Base-by-base conservation (phyloP, 2,113 vertebrate genomes). In the Sakesphorus luctuosus region DNA sequence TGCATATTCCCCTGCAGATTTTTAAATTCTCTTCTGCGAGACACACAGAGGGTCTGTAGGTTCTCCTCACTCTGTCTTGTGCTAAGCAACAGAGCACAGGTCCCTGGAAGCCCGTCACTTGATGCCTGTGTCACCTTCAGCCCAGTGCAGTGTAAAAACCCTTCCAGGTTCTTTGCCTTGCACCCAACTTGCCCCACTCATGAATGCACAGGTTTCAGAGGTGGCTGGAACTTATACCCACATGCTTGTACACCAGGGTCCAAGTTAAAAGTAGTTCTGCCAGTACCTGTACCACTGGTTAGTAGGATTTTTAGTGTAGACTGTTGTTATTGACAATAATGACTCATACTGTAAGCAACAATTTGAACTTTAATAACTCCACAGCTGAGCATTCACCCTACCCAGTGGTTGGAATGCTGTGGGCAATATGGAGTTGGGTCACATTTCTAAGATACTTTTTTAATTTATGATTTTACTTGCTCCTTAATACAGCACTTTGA, bases 191-290 rank as follows among this genome's bases (percentile, higher is more conserved):
- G 33, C 44, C 15, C 26, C 15, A 7, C 16, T 26, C 7, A 5
- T 7, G 36, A 29, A 9, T 29, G 25, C 21, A 7, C 14, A 38
- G 21, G 15, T 52, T 76, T n/a, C 36, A 40, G 59, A 85, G 49
- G 19, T 58, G 35, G 36, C 53, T 81, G 47, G 56, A 35, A 25
- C n/a, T 82, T 83, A 35, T 4, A 50, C 14, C 17, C 19, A 23
- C 0, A 0, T 66, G 14, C 3, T 2, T 50, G 29, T 65, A 43
- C 15, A 7, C 8, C 33, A n/a, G 18, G 40, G 62, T 93, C 15
- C 67, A 74, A 66, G 56, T 31, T 72, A 11, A 52, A 83, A 77
- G 53, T 23, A 13, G 26, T 49, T 88, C 44, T 94, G 59, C 52
- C 28, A 36, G 44, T 79, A 53, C 43, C 73, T 47, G 25, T 73